These are phyloP conservation scores for Muschampia plurimacula DNA, from an alignment of 2,888 invertebrate genomes.

Conservation along the genomic window DNA sequence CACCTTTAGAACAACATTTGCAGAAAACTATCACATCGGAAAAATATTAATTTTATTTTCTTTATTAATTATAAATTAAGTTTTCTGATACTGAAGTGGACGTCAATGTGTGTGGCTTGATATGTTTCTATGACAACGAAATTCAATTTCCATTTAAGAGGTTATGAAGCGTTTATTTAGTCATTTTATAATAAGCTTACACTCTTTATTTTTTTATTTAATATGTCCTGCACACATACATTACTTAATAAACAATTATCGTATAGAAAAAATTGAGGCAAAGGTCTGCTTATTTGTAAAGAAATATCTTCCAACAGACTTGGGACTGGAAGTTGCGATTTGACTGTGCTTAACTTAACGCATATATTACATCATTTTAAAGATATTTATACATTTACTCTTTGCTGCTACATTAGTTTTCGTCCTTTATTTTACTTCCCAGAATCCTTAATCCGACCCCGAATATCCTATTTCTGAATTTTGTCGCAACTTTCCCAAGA, in stretches of 20 bases:
- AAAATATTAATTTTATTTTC: background rate
- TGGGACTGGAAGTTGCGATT: no score
- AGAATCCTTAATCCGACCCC: background rate
- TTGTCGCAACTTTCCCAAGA: constrained; percentile 6
- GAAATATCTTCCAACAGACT: no score
- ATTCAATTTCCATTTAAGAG: background rate
- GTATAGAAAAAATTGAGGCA: no score
- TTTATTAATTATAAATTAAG: no score
- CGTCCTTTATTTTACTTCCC: background rate
- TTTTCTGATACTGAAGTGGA: no score
- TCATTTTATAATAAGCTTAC: background rate
- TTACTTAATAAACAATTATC: no score
- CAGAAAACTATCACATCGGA: background rate
- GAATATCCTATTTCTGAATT: background rate
- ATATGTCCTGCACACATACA: no score
- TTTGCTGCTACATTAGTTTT: background rate
- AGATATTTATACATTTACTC: no score
- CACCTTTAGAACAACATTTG: background rate
- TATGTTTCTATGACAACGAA: background rate
- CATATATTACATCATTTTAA: no score
- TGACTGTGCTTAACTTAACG: no score
- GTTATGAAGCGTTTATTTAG: background rate
- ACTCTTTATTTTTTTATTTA: background rate
- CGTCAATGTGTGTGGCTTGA: no score
- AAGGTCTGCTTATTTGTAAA: no score